Base-by-base conservation (phyloP, 2,888 invertebrate species). In the Mythimna loreyi region DNA sequence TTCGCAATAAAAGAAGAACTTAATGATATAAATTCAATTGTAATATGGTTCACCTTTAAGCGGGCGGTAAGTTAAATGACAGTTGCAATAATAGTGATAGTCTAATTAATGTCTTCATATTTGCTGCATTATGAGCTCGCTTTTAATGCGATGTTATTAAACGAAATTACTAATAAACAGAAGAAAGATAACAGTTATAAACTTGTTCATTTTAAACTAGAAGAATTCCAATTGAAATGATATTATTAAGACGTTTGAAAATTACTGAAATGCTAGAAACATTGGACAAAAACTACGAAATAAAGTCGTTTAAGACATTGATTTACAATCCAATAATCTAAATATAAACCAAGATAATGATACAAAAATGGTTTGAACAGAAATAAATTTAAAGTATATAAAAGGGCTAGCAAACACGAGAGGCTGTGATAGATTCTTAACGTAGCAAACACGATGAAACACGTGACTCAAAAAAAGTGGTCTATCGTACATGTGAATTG, bases 401-500 rank as follows among this genome's bases (percentile, higher is more conserved):
- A 72, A 80, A 75, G 67, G 74, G 21, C 59, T 33, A 30, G 64
- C 80, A 85, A 86, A 82, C 86, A 88, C 89, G 82, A 86, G 83
- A 89, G 86, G 87, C 86, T 84, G 52, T 67, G 58, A 56, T 87
- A 89, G 86, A 89, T 89, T 87, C 88, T 86, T 85, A 83, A 85
- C 73, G 86, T 86, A 83, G 79, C 87, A 77, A 74, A 84, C 86
- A 90, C 89, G 87, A 91, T 90, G n/a, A n/a, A n/a, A n/a, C n/a
- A n/a, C 92, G 92, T 92, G 90, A 93, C 90, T 86, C 66, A 67
- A 73, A 80, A 78, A 80, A 84, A 87, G 57, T 85, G 67, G 67
- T 71, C 59, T 72, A 62, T 57, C 67, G 71, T 75, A 81, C 84
- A 82, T 71, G 86, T 90, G 90, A 90, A 90, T 88, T 84, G 88